Percentiles rank a stretch among this genome's conserved stretches.
Evolutionary conservation across 2,797 vertebrate genomes (phyloP).

Genomic region (Amniataba percoides): DNA sequence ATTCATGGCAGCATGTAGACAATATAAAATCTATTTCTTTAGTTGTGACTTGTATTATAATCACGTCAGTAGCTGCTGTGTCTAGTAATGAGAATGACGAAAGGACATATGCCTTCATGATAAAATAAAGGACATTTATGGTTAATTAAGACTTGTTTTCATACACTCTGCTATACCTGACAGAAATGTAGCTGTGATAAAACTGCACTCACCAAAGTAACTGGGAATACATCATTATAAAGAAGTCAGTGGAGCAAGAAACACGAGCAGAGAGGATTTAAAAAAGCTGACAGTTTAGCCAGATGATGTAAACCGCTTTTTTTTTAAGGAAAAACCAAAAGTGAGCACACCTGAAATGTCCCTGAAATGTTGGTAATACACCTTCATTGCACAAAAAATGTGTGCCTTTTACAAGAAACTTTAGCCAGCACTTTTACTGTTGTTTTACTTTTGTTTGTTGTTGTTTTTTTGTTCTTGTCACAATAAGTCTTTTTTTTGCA

Average conservation of each 20-base stretch:
- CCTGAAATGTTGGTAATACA: neutral
- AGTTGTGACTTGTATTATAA: neutral
- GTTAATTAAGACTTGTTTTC: neutral
- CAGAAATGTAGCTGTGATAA: neutral
- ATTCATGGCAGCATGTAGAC: neutral
- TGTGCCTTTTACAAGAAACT: too few relatives aligned
- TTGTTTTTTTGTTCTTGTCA: neutral
- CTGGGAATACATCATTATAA: neutral
- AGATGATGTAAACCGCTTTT: conserved; percentile 1
- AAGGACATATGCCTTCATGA: neutral
- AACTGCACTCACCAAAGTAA: neutral
- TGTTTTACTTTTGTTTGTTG: too few relatives aligned
- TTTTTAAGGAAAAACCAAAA: neutral
- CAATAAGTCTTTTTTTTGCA: neutral
- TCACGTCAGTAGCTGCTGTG: neutral
- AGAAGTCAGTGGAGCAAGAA: conserved; percentile 5
- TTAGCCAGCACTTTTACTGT: too few relatives aligned
- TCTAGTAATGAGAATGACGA: neutral
- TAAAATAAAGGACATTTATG: neutral
- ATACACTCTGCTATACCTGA: too few relatives aligned
- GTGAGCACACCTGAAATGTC: neutral
- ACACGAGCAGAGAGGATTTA: neutral
- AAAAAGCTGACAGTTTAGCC: neutral
- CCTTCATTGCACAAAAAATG: neutral
- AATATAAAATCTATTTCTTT: neutral